phyloP scores from a whole-genome alignment of 2,113 vertebrate genomes.

The Rana temporaria region DNA sequence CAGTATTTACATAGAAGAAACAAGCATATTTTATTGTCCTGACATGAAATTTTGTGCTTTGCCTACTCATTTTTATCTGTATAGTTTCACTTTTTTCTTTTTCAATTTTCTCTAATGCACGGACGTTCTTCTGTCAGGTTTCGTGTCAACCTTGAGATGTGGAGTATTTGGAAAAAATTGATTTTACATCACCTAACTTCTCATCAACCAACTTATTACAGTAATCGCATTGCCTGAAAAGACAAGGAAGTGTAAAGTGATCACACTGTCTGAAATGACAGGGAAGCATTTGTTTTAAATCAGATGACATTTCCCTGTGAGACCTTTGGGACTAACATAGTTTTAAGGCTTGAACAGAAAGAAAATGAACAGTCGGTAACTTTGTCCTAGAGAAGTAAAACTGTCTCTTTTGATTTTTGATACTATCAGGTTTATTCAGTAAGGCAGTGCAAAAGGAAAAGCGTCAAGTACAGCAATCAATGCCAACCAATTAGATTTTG shows the following conservation, averaged over 20 bases:
- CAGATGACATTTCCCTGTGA: constrained; percentile 16
- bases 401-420: too few relatives aligned
- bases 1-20: too few relatives aligned
- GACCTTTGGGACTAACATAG: neutral
- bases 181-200: constrained; percentile 22
- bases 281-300: neutral
- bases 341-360: neutral
- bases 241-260: neutral
- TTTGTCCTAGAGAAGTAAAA: constrained; percentile 17
- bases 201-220: constrained; percentile 7
- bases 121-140: neutral
- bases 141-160: neutral
- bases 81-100: neutral
- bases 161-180: constrained; percentile 18
- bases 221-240: constrained; percentile 1
- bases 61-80: neutral
- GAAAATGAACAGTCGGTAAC: constrained; percentile 1
- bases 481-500: too few relatives aligned
- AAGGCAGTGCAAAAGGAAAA: too few relatives aligned
- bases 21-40: too few relatives aligned
- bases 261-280: neutral
- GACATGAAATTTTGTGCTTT: too few relatives aligned
- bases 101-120: neutral
- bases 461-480: too few relatives aligned
- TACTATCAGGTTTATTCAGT: too few relatives aligned